A percentile compares a stretch with the other conserved stretches of the same genome.
These are phyloP conservation scores for Zele albiditarsus DNA, from an alignment of 2,888 invertebrate genomes.

Conservation along the genomic window DNA sequence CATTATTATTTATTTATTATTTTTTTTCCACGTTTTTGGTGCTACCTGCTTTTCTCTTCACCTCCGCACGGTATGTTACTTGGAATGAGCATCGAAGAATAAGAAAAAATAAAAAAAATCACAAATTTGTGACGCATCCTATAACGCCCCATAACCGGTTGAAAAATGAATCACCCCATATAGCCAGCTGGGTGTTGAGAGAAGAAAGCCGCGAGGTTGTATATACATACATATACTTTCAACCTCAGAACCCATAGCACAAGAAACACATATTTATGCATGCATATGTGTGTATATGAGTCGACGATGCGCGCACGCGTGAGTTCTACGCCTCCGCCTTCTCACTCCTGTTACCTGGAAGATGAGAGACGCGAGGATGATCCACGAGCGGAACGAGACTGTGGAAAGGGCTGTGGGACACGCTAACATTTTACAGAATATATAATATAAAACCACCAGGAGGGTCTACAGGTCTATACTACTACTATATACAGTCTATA, in stretches of 20 bases:
- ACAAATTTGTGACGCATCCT: conserved; percentile 41
- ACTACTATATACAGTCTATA: background rate
- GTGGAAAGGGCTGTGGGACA: conserved; percentile 41
- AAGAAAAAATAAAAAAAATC: conserved; percentile 22
- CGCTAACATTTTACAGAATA: conserved; percentile 49
- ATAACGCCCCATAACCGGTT: conserved; percentile 43
- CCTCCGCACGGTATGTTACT: background rate
- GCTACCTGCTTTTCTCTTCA: conserved; percentile 15
- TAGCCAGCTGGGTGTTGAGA: conserved; percentile 42
- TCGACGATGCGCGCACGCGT: conserved; percentile 42
- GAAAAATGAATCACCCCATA: conserved; percentile 40
- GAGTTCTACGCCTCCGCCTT: conserved; percentile 5
- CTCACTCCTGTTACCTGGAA: conserved; percentile 34
- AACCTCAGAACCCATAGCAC: background rate
- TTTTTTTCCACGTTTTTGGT: background rate
- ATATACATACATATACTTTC: conserved; percentile 11
- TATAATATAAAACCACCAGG: conserved; percentile 61
- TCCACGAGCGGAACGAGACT: conserved; percentile 35
- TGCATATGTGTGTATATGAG: conserved; percentile 23
- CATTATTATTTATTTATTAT: background rate
- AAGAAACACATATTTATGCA: background rate
- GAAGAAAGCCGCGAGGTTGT: conserved; percentile 29
- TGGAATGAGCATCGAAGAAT: background rate
- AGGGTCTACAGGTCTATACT: conserved; percentile 32
- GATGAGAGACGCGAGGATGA: conserved; percentile 31